Conservation (phyloP, 2,888 invertebrate genomes). For the Spatulosminthurus flaviceps region DNA sequence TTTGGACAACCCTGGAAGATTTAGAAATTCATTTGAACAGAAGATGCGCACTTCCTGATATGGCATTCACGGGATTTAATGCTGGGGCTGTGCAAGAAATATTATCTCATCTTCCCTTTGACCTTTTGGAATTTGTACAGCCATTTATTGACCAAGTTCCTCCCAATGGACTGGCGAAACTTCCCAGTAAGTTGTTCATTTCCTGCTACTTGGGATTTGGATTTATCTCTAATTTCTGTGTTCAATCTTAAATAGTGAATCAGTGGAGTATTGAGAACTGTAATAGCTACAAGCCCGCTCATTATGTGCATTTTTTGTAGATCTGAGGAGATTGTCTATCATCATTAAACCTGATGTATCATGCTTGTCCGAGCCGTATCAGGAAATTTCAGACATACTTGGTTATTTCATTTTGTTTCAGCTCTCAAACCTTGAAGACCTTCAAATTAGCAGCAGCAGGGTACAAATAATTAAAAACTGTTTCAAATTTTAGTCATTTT, state of each 20-base stretch:
- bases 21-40: constrained; percentile 33
- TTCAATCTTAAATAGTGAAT: too few species aligned
- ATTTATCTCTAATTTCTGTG: too few species aligned
- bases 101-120: background rate
- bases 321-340: constrained; percentile 6
- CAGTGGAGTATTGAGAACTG: background rate
- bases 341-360: background rate
- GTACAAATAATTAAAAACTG: too few species aligned
- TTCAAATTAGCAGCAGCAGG: constrained; percentile 22
- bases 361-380: constrained; percentile 19
- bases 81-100: constrained; percentile 10
- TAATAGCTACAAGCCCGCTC: background rate
- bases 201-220: background rate
- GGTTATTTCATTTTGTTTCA: constrained; percentile 22
- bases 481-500: too few species aligned
- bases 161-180: constrained; percentile 9
- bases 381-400: constrained; percentile 24
- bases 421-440: constrained; percentile 24
- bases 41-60: constrained; percentile 8
- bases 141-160: background rate
- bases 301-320: background rate
- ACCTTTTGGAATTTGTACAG: background rate
- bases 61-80: constrained; percentile 30
- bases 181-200: background rate
- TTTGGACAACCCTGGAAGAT: constrained; percentile 37